A percentile compares a stretch with the other conserved stretches of the same genome.
Conservation (phyloP, 2,113 vertebrate genomes). For the Tachuris rubrigastra region DNA sequence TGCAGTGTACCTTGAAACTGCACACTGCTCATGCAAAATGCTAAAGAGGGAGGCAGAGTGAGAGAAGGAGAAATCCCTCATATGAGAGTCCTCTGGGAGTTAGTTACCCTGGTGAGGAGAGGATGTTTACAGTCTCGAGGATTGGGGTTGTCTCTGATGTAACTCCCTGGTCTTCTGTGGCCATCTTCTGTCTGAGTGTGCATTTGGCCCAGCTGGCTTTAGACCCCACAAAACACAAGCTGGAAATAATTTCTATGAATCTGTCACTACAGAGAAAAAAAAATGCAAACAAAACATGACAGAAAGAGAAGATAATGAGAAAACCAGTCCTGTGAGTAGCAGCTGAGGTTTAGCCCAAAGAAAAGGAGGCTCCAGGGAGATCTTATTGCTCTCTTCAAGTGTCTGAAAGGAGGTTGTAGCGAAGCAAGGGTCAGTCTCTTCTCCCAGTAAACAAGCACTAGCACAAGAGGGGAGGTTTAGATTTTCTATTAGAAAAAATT, state of each 20-base stretch:
- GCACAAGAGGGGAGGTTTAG: background rate
- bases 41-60: background rate
- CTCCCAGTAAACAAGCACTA: background rate
- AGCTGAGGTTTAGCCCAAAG: background rate
- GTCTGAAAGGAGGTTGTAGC: background rate
- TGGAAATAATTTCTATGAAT: background rate
- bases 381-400: fast-evolving
- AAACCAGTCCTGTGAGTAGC: background rate
- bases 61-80: background rate
- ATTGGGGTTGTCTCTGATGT: background rate
- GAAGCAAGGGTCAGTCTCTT: fast-evolving
- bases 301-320: background rate
- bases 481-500: background rate
- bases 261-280: background rate
- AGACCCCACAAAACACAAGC: background rate
- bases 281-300: fast-evolving
- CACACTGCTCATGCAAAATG: fast-evolving
- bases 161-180: background rate
- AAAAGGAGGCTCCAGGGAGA: background rate
- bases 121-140: background rate
- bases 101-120: slow-evolving; percentile 26
- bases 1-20: background rate
- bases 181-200: fast-evolving
- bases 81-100: background rate
- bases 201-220: background rate